phyloP scores from a whole-genome alignment of 2,888 invertebrate genomes.

The Drosophila mulleri region DNA sequence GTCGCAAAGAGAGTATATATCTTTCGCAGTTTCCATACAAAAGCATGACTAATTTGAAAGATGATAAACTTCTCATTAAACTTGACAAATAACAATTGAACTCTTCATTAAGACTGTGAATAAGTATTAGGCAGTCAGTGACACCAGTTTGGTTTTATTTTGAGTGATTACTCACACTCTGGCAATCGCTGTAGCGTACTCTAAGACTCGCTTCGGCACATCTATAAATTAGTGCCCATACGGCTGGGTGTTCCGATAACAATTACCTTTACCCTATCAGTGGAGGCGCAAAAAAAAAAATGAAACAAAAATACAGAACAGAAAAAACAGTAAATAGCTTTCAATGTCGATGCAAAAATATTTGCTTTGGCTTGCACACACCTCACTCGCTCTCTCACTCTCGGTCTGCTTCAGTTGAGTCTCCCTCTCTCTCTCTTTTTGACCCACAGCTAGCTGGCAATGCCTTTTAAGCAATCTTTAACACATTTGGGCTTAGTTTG shows the following conservation, averaged over 20 bases:
- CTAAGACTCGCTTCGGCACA: constrained; percentile 23
- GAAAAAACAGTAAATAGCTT: constrained; percentile 34
- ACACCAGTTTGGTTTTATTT: background rate
- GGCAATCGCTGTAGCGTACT: constrained; percentile 31
- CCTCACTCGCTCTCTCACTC: constrained; percentile 1
- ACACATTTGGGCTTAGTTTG: constrained; percentile 29
- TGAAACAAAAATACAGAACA: background rate
- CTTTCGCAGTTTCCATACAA: background rate
- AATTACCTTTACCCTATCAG: constrained; percentile 66
- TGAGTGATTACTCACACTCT: background rate
- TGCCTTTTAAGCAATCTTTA: constrained; percentile 20
- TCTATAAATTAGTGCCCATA: constrained; percentile 7
- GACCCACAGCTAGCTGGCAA: constrained; percentile 30
- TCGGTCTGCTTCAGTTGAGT: background rate
- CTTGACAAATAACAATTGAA: background rate
- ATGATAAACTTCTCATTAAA: no score
- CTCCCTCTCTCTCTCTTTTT: constrained; percentile 1
- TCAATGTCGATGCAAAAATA: constrained; percentile 55
- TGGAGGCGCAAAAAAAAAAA: constrained; percentile 29
- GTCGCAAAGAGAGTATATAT: no score
- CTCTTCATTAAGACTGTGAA: rapidly evolving
- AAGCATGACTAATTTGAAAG: no score
- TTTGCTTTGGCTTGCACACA: background rate
- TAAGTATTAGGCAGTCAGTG: background rate
- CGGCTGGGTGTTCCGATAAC: constrained; percentile 51